phyloP scores from a whole-genome alignment of 2,888 invertebrate genomes.

The Neria commutata region DNA sequence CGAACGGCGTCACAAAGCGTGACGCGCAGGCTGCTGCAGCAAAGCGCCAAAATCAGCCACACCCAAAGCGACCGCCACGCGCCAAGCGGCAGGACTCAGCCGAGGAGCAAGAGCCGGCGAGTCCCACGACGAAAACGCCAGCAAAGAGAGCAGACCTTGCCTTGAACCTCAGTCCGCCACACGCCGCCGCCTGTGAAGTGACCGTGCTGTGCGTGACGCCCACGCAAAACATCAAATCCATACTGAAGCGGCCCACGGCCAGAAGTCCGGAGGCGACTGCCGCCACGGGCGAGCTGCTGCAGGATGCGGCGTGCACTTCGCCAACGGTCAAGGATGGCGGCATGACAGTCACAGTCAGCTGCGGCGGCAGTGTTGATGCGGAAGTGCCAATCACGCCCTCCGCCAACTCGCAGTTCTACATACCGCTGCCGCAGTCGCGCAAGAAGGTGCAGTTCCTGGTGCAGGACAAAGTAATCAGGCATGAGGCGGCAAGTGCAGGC shows the following conservation, averaged over 20 bases:
- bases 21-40: not conserved
- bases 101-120: slow-evolving; percentile 11
- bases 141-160: slow-evolving; percentile 19
- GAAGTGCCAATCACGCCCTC: slow-evolving; percentile 40
- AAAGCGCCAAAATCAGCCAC: slow-evolving; percentile 26
- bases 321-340: slow-evolving; percentile 10
- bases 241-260: slow-evolving; percentile 65
- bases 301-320: not conserved
- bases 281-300: slow-evolving; percentile 9
- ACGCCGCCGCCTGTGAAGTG: too few relatives aligned
- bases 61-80: slow-evolving; percentile 57
- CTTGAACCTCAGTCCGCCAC: too few relatives aligned
- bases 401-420: slow-evolving; percentile 54
- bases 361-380: too few relatives aligned
- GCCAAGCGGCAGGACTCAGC: slow-evolving; percentile 31
- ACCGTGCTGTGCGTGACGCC: slow-evolving; percentile 48
- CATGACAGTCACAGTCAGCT: slow-evolving; percentile 8
- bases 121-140: not conserved
- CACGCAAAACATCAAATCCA: slow-evolving; percentile 65
- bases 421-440: slow-evolving; percentile 62
- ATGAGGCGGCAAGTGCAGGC: slow-evolving; percentile 28
- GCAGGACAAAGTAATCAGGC: slow-evolving; percentile 65
- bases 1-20: not conserved
- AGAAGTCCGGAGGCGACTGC: too few relatives aligned
- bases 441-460: slow-evolving; percentile 77